Conservation (phyloP, 2,113 vertebrate genomes). For the Pogona vitticeps region DNA sequence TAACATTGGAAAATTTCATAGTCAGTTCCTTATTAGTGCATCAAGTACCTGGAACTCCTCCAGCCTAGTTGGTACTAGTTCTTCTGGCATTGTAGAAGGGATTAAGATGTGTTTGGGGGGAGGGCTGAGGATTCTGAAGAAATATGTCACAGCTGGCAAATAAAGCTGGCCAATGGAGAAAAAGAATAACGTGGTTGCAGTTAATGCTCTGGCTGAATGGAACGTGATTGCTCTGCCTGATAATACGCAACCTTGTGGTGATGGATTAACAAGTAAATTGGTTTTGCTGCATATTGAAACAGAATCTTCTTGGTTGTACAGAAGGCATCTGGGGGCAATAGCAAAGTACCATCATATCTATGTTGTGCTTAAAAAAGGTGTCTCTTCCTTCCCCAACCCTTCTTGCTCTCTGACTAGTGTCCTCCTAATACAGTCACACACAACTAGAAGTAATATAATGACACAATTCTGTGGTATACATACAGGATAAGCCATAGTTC, state of each 20-base stretch:
- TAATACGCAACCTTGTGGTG: constrained; percentile 15
- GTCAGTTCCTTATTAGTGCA: constrained; percentile 37
- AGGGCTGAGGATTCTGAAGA: constrained; percentile 25
- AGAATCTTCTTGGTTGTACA: not conserved
- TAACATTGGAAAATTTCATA: constrained; percentile 38
- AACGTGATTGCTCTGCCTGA: not conserved
- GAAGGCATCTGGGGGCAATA: not conserved
- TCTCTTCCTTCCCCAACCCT: too few relatives aligned
- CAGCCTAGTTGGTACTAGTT: constrained; percentile 46
- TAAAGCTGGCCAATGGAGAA: not conserved
- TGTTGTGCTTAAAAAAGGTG: not conserved
- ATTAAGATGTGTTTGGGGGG: not conserved
- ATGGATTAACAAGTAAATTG: constrained; percentile 17
- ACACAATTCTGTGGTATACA: too few relatives aligned
- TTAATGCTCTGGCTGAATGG: constrained; percentile 2
- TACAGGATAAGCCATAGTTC: too few relatives aligned
- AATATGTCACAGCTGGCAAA: constrained; percentile 55
- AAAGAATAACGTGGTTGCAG: not conserved
- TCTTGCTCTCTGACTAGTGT: not conserved
- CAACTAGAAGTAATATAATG: too few relatives aligned
- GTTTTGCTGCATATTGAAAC: constrained; percentile 2
- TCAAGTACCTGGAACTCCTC: constrained; percentile 43
- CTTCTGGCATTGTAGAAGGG: constrained; percentile 46
- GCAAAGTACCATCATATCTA: not conserved
- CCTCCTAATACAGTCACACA: not conserved